Percentiles rank a stretch among this genome's conserved stretches.
These are phyloP conservation scores for Melanostoma scalare DNA, from an alignment of 2,888 invertebrate species.

Conservation along the genomic window DNA sequence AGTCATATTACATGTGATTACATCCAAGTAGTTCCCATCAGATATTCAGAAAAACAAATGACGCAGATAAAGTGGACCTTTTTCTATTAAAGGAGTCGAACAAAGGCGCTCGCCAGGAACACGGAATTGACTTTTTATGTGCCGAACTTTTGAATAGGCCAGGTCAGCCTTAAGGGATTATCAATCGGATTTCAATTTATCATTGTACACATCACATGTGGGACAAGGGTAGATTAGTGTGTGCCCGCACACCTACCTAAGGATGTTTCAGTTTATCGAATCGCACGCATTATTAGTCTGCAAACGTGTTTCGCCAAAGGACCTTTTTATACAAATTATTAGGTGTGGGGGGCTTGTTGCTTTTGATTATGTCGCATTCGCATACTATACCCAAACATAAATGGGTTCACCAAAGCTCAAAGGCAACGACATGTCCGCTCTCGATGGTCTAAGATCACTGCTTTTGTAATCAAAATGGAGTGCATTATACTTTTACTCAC, in stretches of 20 bases:
- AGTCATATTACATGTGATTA: conserved; percentile 61
- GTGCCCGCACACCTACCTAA: conserved; percentile 10
- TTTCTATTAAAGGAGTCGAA: conserved; percentile 55
- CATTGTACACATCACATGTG: conserved; percentile 46
- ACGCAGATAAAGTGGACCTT: conserved; percentile 63
- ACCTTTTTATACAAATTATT: conserved; percentile 23
- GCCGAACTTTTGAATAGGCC: conserved; percentile 61
- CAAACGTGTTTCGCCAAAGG: conserved; percentile 36
- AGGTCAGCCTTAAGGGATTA: conserved; percentile 45
- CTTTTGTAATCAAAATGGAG: not conserved
- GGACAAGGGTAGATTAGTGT: conserved; percentile 62
- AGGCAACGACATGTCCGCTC: not conserved
- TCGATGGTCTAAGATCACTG: not conserved
- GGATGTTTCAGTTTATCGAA: conserved; percentile 47
- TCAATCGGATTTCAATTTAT: conserved; percentile 72
- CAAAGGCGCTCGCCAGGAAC: conserved; percentile 43
- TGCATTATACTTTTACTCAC: conserved; percentile 11
- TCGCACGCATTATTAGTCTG: conserved; percentile 55
- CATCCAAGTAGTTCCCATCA: conserved; percentile 59
- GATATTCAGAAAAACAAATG: conserved; percentile 65
- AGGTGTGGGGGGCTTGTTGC: conserved; percentile 24
- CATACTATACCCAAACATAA: conserved; percentile 10
- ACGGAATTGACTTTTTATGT: conserved; percentile 62
- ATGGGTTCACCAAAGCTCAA: conserved; percentile 16
- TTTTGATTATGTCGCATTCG: conserved; percentile 29